A percentile compares a stretch with the other conserved stretches of the same genome.
phyloP scores from a whole-genome alignment of 1,140 invertebrate species.

The Calliopsis andreniformis region DNA sequence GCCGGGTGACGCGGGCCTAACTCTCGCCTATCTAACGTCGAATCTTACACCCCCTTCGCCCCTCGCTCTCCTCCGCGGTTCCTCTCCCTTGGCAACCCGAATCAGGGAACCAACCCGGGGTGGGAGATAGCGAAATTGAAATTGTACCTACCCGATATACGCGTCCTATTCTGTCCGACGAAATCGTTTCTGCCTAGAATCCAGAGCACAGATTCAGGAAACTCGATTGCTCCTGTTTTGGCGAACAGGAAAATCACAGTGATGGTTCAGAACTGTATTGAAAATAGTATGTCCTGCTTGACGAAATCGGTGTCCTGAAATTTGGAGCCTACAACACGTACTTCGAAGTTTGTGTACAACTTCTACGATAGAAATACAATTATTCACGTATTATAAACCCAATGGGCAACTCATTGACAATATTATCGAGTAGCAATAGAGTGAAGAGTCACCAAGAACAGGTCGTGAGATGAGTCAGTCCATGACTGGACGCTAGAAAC shows the following conservation, averaged over 20 bases:
- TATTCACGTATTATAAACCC: not conserved
- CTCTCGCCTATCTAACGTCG: slow-evolving; percentile 70
- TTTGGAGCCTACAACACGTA: too few species aligned
- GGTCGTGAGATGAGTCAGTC: slow-evolving; percentile 43
- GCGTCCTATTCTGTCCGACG: slow-evolving; percentile 50
- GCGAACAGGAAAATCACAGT: slow-evolving; percentile 3
- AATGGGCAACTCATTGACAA: not conserved
- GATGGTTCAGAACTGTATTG: not conserved
- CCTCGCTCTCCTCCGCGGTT: not conserved
- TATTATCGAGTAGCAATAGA: not conserved
- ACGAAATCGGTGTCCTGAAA: slow-evolving; percentile 4
- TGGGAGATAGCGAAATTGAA: slow-evolving; percentile 75
- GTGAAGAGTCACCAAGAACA: not conserved
- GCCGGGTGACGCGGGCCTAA: slow-evolving; percentile 55
- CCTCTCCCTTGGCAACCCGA: not conserved
- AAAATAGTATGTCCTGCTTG: not conserved
- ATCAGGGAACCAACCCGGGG: slow-evolving; percentile 47
- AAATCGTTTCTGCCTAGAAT: slow-evolving; percentile 47
- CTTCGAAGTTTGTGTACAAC: not conserved
- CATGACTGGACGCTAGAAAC: slow-evolving; percentile 33
- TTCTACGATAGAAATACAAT: not conserved
- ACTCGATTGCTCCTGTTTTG: slow-evolving; percentile 2
- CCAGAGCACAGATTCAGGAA: slow-evolving; percentile 48
- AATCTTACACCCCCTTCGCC: slow-evolving; percentile 56
- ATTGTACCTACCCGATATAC: slow-evolving; percentile 66